Percentiles rank a stretch among this genome's conserved stretches.
These are phyloP conservation scores for Cynopterus sphinx DNA, from an alignment of 2,797 vertebrate genomes.

Conservation along the genomic window DNA sequence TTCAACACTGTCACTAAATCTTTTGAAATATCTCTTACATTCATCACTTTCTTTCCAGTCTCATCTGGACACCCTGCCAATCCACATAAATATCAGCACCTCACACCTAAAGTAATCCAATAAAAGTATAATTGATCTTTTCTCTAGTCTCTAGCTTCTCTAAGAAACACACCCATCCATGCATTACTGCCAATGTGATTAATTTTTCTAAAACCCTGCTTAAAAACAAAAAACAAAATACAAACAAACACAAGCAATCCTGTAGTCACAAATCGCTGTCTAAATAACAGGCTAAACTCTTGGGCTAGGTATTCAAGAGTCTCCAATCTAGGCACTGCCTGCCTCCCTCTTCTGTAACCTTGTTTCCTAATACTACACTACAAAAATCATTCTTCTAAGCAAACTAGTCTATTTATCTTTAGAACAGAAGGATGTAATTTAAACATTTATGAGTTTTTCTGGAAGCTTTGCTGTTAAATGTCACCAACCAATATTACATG, in stretches of 20 bases:
- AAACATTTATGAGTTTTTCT: not conserved
- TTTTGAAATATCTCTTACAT: not conserved
- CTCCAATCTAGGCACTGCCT: not conserved
- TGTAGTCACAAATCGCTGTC: not conserved
- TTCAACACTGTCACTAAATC: not conserved
- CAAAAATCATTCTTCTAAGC: not conserved
- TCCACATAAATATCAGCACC: not conserved
- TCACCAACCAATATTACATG: not conserved
- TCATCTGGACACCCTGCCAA: not conserved
- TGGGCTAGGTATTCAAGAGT: not conserved
- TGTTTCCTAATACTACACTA: not conserved
- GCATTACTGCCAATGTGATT: not conserved
- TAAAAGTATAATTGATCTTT: not conserved
- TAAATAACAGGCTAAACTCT: not conserved
- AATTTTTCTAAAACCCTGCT: not conserved
- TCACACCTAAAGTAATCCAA: not conserved
- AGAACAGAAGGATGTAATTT: not conserved
- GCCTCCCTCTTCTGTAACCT: not conserved
- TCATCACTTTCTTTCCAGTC: not conserved
- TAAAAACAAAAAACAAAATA: not conserved
- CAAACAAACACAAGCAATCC: not conserved
- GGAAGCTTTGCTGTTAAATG: not conserved
- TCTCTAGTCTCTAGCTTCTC: not conserved
- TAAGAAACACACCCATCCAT: not conserved
- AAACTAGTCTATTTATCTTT: not conserved